Evolutionary conservation across 1,140 invertebrate genomes (phyloP).

Genomic region (Euschistus heros): DNA sequence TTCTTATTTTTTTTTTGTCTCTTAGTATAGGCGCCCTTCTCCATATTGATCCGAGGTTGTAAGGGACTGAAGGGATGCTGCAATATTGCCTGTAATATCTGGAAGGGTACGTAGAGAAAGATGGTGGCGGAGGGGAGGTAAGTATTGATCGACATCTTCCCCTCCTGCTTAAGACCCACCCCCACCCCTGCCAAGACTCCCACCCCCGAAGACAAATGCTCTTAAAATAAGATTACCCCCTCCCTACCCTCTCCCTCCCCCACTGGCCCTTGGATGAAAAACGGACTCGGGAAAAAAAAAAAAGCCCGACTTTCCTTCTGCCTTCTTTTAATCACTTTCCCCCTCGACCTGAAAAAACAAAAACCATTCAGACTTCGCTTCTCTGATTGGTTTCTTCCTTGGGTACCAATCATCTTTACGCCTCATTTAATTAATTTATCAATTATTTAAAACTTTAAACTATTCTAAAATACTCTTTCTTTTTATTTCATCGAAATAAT

Average conservation of each 20-base stretch:
- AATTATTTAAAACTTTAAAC: too few relatives aligned
- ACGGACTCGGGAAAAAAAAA: background rate
- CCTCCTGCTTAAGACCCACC: conserved; percentile 15
- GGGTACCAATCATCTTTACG: too few relatives aligned
- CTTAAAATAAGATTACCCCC: conserved; percentile 16
- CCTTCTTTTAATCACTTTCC: conserved; percentile 12
- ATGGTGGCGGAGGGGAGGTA: background rate
- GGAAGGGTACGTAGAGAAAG: background rate
- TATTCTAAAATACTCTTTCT: too few relatives aligned
- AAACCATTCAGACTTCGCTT: too few relatives aligned
- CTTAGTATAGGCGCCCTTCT: too few relatives aligned
- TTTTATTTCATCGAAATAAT: too few relatives aligned
- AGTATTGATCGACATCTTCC: conserved; percentile 14
- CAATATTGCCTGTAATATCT: conserved; percentile 17
- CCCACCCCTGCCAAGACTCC: background rate
- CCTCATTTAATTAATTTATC: too few relatives aligned
- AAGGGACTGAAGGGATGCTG: background rate
- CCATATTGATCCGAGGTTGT: too few relatives aligned
- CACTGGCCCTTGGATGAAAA: background rate
- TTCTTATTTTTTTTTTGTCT: too few relatives aligned
- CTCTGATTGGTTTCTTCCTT: too few relatives aligned
- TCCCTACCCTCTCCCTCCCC: background rate
- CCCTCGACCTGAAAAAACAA: background rate
- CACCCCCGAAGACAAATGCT: conserved; percentile 4
- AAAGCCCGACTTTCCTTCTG: background rate